Conservation (phyloP, 2,113 vertebrate genomes). For the Tor tambroides region DNA sequence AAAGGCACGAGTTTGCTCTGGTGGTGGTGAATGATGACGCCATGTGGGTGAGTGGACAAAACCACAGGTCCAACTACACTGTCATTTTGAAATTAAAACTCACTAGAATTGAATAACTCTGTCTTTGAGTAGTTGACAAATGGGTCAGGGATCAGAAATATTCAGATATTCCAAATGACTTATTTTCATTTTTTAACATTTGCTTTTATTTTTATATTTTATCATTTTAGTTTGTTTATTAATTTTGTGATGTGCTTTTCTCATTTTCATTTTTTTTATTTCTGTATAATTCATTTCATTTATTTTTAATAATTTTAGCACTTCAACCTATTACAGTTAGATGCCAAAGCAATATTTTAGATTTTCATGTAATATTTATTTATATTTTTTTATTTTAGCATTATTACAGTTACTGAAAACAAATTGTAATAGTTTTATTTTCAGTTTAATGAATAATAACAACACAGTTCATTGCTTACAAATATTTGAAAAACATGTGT, state of each 20-base stretch:
- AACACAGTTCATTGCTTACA: background rate
- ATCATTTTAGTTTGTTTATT: background rate
- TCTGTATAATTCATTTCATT: background rate
- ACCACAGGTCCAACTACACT: too few species aligned
- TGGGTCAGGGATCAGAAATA: too few species aligned
- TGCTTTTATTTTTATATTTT: background rate
- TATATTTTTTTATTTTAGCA: background rate
- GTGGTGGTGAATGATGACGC: slow-evolving; percentile 93
- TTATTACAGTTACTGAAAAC: background rate
- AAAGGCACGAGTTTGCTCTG: slow-evolving; percentile 91
- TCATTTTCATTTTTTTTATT: background rate
- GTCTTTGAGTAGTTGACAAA: too few species aligned
- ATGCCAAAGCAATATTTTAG: too few species aligned
- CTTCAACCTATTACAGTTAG: background rate
- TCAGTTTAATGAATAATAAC: background rate
- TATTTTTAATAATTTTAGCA: background rate
- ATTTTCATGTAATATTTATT: background rate
- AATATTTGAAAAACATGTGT: too few species aligned
- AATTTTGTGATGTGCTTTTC: background rate
- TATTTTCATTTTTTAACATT: background rate
- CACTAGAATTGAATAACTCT: too few species aligned
- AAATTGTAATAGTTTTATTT: too few species aligned
- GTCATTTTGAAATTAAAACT: background rate
- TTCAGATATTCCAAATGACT: background rate
- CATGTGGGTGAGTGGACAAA: slow-evolving; percentile 82